A percentile compares a stretch with the other conserved stretches of the same genome.
Evolutionary conservation across 2,888 invertebrate genomes (phyloP).

Genomic region (Watsonalla binaria): DNA sequence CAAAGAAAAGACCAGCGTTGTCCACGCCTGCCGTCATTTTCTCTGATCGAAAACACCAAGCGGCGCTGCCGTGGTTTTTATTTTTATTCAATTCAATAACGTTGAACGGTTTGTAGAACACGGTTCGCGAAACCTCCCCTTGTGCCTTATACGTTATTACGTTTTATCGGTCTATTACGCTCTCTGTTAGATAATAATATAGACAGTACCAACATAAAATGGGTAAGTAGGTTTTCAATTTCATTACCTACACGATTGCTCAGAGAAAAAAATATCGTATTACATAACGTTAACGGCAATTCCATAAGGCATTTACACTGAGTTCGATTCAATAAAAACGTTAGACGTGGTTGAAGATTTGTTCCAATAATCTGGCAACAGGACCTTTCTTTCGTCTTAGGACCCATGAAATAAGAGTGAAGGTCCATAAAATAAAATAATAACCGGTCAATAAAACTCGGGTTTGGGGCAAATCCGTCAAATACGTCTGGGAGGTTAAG

Average conservation of each 20-base stretch:
- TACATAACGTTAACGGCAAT: conserved; percentile 49
- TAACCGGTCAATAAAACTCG: conserved; percentile 74
- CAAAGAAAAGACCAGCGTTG: conserved; percentile 57
- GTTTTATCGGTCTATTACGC: conserved; percentile 22
- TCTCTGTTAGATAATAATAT: conserved; percentile 3
- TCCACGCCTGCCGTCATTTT: conserved; percentile 65
- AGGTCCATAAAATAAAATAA: conserved; percentile 77
- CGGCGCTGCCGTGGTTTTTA: conserved; percentile 59
- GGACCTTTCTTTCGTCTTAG: conserved; percentile 65
- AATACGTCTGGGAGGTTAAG: conserved; percentile 47
- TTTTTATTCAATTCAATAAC: conserved; percentile 68
- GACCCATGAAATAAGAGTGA: conserved; percentile 73
- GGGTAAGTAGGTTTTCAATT: not conserved
- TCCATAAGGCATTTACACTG: conserved; percentile 47
- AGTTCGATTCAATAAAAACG: conserved; percentile 64
- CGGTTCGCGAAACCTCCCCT: conserved; percentile 31
- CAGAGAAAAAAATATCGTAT: conserved; percentile 35
- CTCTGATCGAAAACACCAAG: conserved; percentile 70
- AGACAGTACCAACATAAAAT: not conserved
- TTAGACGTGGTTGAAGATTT: conserved; percentile 59
- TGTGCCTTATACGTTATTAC: conserved; percentile 19
- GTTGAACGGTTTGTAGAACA: conserved; percentile 45
- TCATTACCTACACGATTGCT: conserved; percentile 9
- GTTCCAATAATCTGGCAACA: conserved; percentile 66
- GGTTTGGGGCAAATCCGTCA: conserved; percentile 67